These are phyloP conservation scores for Caradrina clavipalpis DNA, from an alignment of 2,888 invertebrate species.

Conservation along the genomic window DNA sequence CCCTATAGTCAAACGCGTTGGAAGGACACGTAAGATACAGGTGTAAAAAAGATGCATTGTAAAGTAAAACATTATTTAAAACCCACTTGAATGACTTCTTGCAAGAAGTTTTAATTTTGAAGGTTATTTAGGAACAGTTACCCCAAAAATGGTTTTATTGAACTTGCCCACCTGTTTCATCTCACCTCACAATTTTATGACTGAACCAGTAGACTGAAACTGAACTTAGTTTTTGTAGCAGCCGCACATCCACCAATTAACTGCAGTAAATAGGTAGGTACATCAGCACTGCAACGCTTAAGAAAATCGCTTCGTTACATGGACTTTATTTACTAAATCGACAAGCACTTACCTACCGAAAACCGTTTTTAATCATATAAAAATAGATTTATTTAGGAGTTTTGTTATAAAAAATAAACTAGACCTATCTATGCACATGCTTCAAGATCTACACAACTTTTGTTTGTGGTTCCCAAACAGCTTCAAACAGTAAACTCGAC, in stretches of 20 bases:
- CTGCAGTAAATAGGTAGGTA: neutral
- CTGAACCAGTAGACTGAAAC: slow-evolving; percentile 1
- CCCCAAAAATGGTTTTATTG: slow-evolving; percentile 50
- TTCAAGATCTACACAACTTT: neutral
- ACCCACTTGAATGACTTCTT: neutral
- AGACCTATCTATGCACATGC: neutral
- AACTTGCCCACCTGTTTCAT: slow-evolving; percentile 21
- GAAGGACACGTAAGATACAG: neutral
- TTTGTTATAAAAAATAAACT: no score
- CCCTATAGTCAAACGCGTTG: neutral
- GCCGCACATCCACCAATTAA: neutral
- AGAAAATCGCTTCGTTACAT: neutral
- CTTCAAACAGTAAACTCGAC: no score
- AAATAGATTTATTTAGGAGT: no score
- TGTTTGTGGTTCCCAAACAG: neutral
- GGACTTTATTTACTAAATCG: no score
- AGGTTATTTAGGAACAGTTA: slow-evolving; percentile 37
- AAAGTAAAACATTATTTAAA: neutral
- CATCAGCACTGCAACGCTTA: neutral
- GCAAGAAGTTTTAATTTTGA: slow-evolving; percentile 21
- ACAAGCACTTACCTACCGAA: no score
- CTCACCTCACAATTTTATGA: slow-evolving; percentile 34
- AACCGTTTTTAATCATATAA: no score
- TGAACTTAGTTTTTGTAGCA: slow-evolving; percentile 1
- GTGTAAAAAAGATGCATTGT: neutral